Base-by-base conservation (phyloP, 2,797 vertebrate genomes). In the Peromyscus attwateri region DNA sequence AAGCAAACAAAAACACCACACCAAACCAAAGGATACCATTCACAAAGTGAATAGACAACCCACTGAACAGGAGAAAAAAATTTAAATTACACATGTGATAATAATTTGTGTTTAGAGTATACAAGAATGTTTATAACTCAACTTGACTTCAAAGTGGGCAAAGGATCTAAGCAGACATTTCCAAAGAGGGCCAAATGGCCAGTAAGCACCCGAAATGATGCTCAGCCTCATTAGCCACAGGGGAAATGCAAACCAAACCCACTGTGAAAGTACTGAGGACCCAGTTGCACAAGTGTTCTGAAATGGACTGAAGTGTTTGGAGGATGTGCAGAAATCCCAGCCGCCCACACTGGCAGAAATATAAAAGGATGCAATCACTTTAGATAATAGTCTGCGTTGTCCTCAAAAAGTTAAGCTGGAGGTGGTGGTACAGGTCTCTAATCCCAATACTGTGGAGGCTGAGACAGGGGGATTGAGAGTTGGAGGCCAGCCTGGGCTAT, bases 71-170 rank as follows among this genome's bases (percentile, higher is more conserved):
- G 62, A 82, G 83, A 52, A 95, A 79, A 23, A 91, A 94, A 91
- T 85, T 92, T 64, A 95, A 85, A 64, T 57, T 16, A 40, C 17
- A 3, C 49, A 71, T 37, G 71, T 75, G n/a, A 70, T 82, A 91
- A 75, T 87, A 13, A 70, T 37, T 89, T 89, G 23, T 64, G 52
- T 88, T 95, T 79, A 81, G 77, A 64, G 73, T 88, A 75, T 21
- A 82, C 34, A 82, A 92, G 71, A 97, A 77, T 17, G n/a, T 68
- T 92, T 76, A 43, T 27, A 90, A 73, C 76, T 83, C n/a, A 93
- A 92, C 70, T 40, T 49, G 70, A 40, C 83, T 90, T 93, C 73
- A 76, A 96, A 96, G 91, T 40, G 76, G 73, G 40, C 80, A 80
- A 87, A 94, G 62, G 46, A 76, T 77, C 52, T 66, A 87, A 87